Evolutionary conservation across 2,888 invertebrate genomes (phyloP).

Genomic region (Cryptocephalus moraei): DNA sequence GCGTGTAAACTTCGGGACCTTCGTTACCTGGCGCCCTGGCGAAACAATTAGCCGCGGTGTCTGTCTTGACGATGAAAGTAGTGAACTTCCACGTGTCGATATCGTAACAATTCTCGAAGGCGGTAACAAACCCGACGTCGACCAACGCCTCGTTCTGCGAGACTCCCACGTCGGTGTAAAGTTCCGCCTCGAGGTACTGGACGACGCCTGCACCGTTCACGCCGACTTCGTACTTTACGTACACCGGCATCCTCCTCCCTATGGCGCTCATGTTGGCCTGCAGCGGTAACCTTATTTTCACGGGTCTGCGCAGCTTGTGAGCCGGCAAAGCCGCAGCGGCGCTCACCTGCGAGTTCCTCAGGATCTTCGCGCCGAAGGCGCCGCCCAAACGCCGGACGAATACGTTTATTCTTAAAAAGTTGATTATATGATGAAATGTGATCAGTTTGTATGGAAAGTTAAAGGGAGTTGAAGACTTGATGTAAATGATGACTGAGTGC

Average conservation of each 20-base stretch:
- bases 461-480: no score
- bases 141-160: constrained; percentile 41
- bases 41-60: constrained; percentile 53
- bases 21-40: constrained; percentile 58
- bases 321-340: constrained; percentile 63
- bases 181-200: constrained; percentile 46
- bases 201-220: constrained; percentile 55
- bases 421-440: no score
- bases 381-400: constrained; percentile 68
- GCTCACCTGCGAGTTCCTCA: constrained; percentile 47
- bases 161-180: constrained; percentile 48
- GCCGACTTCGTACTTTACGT: constrained; percentile 56
- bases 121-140: constrained; percentile 22
- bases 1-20: no score
- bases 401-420: constrained; percentile 56
- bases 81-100: constrained; percentile 39
- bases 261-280: constrained; percentile 60
- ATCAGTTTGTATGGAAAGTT: no score
- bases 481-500: no score
- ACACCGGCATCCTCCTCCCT: constrained; percentile 45
- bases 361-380: constrained; percentile 69
- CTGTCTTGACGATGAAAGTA: constrained; percentile 46
- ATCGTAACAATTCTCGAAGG: constrained; percentile 47
- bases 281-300: constrained; percentile 59
- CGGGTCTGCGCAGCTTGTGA: constrained; percentile 50